A percentile compares a stretch with the other conserved stretches of the same genome.
These are phyloP conservation scores for Mormyrops boulengeri DNA, from an alignment of 2,797 vertebrate species.

Conservation along the genomic window DNA sequence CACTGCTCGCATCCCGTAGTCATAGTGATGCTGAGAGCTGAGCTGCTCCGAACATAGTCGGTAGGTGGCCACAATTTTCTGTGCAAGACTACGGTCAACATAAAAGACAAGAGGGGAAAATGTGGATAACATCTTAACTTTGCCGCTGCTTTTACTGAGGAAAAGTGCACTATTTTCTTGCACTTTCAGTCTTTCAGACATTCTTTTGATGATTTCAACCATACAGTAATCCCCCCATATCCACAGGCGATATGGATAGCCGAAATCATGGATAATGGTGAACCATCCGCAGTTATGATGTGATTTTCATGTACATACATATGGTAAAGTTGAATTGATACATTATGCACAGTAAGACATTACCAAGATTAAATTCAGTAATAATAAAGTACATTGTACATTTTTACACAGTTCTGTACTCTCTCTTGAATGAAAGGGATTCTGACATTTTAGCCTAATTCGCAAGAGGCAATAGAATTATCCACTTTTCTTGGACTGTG, in stretches of 20 bases:
- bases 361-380: background rate
- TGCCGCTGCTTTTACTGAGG: background rate
- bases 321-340: background rate
- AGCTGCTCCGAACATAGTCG: constrained; percentile 86
- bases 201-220: background rate
- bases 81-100: constrained; percentile 66
- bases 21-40: constrained; percentile 89
- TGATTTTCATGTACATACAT: background rate
- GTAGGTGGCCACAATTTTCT: constrained; percentile 93
- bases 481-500: background rate
- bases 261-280: background rate
- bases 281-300: background rate
- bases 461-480: background rate
- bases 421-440: background rate
- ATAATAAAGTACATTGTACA: background rate
- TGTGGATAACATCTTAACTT: background rate
- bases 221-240: background rate
- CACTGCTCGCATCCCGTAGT: constrained; percentile 89
- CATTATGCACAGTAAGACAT: background rate
- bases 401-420: background rate
- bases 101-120: background rate
- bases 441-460: background rate
- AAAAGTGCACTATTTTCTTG: background rate
- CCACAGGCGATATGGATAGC: background rate
- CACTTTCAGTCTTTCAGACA: background rate